These are phyloP conservation scores for Phocides pigmalion DNA, from an alignment of 1,140 invertebrate genomes.

Conservation along the genomic window DNA sequence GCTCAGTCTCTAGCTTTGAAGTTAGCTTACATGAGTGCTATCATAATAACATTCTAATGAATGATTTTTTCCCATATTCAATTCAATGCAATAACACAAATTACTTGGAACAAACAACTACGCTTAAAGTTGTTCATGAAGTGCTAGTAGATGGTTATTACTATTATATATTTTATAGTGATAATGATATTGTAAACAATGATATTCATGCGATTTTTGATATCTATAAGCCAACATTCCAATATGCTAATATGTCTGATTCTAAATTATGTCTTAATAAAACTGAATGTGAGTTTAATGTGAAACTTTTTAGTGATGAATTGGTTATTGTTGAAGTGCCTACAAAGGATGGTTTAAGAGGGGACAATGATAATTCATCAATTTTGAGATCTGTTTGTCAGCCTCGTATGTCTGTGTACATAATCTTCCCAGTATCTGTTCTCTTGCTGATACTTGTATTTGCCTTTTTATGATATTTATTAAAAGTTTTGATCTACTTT, in stretches of 20 bases:
- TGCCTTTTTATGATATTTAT: conserved; percentile 88
- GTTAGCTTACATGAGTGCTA: conserved; percentile 89
- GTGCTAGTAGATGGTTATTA: conserved; percentile 91
- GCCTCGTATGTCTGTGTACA: conserved; percentile 90
- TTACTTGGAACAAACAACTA: conserved; percentile 86
- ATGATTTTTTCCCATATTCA: conserved; percentile 87
- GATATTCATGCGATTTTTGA: conserved; percentile 92
- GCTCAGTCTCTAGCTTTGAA: conserved; percentile 91
- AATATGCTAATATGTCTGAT: conserved; percentile 89
- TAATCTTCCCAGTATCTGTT: conserved; percentile 90
- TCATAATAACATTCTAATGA: conserved; percentile 88
- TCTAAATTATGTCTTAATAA: conserved; percentile 88
- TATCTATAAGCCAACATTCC: conserved; percentile 92
- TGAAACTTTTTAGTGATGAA: conserved; percentile 88
- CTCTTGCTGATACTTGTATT: conserved; percentile 90
- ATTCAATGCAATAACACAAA: conserved; percentile 87
- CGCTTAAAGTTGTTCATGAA: conserved; percentile 87
- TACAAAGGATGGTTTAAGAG: conserved; percentile 90
- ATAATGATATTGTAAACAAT: conserved; percentile 91
- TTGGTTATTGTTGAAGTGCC: conserved; percentile 92
- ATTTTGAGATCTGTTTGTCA: conserved; percentile 89
- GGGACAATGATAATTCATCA: conserved; percentile 88
- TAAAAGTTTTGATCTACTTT: conserved; percentile 59
- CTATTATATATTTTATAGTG: conserved; percentile 94
- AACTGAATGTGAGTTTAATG: conserved; percentile 89